Evolutionary conservation across 2,797 vertebrate species (phyloP), one percentile per base, ranked within the genome.

Genomic region (Acanthis flammea): DNA sequence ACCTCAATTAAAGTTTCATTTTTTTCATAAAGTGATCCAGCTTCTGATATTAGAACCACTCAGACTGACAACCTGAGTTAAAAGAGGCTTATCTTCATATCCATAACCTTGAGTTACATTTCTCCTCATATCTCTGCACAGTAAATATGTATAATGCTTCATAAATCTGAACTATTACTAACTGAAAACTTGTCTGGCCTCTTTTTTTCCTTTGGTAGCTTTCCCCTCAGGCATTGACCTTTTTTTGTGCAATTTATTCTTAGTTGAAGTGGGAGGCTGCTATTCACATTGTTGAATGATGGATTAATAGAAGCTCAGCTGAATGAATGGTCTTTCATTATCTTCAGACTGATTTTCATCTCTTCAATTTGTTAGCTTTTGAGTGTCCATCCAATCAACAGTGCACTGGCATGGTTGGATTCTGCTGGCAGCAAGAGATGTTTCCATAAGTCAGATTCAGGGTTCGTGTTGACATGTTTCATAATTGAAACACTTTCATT

Each of bases 241-340:
- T 92, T 84, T 91, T 81, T 77, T 37, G 11, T 86, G 73, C 37
- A 57, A 27, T 68, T 76, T 66, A 7, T 78, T 88, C 70, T 62
- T 86, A 58, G 35, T 14, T 92, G 77, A 92, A 77, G 41, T 39
- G 14, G 23, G 80, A 91, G 67, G 57, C 60, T 82, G 33, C 63
- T 82, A 19, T 87, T 93, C 53, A 48, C 5, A 7, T 92, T 91
- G 48, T 81, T 82, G 66, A 93, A 86, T 22, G 42, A 82, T n/a
- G 31, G 70, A 60, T 86, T 89, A 90, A 79, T 87, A 54, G 41
- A 81, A 86, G 24, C 50, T 77, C 16, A 73, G 75, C 25, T 92
- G 70, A 88, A 88, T 88, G 88, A 94, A 67, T 4, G 15, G 47
- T 66, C 78, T 88, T 91, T 92, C 53, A 55, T 87, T 93, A 37